A percentile compares a stretch with the other conserved stretches of the same genome.
Evolutionary conservation across 2,113 vertebrate species (phyloP).

Genomic region (Lophura nycthemera): DNA sequence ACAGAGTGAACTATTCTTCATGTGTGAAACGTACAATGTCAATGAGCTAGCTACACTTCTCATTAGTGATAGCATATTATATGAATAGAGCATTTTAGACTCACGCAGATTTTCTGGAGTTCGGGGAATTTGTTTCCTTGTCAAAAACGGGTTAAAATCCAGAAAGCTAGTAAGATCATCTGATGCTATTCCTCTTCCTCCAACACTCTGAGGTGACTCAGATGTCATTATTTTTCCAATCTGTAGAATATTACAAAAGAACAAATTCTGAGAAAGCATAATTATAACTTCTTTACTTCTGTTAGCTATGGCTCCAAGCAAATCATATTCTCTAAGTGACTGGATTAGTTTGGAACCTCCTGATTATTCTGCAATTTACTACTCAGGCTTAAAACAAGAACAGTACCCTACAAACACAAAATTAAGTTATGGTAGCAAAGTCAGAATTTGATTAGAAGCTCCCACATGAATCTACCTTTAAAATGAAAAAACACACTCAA

Average conservation of each 20-base stretch:
- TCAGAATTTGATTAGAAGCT: not conserved
- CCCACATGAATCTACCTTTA: not conserved
- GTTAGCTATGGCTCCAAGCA: not conserved
- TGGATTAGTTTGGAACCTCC: not conserved
- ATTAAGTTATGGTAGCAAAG: not conserved
- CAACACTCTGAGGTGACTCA: slow-evolving; percentile 45
- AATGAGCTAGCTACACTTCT: not conserved
- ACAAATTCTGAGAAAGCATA: not conserved
- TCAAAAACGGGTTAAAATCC: slow-evolving; percentile 83
- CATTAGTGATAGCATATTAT: not conserved
- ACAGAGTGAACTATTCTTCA: not conserved
- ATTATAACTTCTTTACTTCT: not conserved
- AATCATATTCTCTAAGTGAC: not conserved
- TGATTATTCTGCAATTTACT: not conserved
- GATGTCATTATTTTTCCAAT: slow-evolving; percentile 81
- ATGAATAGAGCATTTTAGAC: slow-evolving; percentile 40
- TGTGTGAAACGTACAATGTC: not conserved
- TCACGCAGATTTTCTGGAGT: slow-evolving; percentile 91
- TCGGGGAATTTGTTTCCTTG: slow-evolving; percentile 83
- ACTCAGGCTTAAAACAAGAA: not conserved
- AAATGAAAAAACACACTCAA: not conserved
- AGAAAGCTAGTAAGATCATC: slow-evolving; percentile 77
- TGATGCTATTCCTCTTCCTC: slow-evolving; percentile 68
- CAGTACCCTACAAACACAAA: not conserved
- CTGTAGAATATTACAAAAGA: slow-evolving; percentile 66